Evolutionary conservation across 2,113 vertebrate species (phyloP).

Genomic region (Pheucticus melanocephalus): DNA sequence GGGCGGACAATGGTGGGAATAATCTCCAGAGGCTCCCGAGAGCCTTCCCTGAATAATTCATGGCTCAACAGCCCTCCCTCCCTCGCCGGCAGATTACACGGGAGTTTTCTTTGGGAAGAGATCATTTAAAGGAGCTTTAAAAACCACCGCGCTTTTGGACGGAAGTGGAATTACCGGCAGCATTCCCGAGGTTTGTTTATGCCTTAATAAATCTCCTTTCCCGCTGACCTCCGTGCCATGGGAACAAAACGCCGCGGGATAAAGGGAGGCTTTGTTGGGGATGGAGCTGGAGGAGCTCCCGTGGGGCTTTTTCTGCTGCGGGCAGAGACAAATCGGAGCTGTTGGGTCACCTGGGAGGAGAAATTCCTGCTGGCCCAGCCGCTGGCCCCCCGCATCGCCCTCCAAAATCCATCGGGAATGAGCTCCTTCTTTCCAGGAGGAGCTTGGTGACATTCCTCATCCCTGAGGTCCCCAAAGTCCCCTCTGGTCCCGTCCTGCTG

Average conservation of each 20-base stretch:
- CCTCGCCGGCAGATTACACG: conserved; percentile 82
- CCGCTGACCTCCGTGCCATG: conserved; percentile 77
- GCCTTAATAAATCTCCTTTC: conserved; percentile 68
- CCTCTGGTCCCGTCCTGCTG: neutral
- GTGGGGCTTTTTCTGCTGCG: neutral
- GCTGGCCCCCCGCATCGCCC: neutral
- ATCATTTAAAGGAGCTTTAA: conserved; percentile 77
- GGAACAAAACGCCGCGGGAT: conserved; percentile 75
- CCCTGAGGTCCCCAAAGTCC: neutral
- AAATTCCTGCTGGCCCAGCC: neutral
- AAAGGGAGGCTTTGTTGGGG: conserved; percentile 49
- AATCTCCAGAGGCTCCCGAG: conserved; percentile 86
- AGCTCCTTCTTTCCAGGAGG: neutral
- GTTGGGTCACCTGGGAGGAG: neutral
- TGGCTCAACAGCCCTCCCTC: conserved; percentile 75
- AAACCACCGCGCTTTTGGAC: conserved; percentile 78
- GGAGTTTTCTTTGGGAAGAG: conserved; percentile 83
- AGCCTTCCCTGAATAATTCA: conserved; percentile 92
- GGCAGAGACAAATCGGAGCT: accelerated
- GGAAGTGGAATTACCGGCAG: conserved; percentile 79
- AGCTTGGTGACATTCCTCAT: accelerated
- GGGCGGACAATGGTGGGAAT: conserved; percentile 90
- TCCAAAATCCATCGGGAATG: neutral
- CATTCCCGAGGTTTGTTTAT: conserved; percentile 76
- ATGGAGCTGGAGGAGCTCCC: neutral